phyloP scores from a whole-genome alignment of 2,113 vertebrate species.

The Spilogale gracilis region DNA sequence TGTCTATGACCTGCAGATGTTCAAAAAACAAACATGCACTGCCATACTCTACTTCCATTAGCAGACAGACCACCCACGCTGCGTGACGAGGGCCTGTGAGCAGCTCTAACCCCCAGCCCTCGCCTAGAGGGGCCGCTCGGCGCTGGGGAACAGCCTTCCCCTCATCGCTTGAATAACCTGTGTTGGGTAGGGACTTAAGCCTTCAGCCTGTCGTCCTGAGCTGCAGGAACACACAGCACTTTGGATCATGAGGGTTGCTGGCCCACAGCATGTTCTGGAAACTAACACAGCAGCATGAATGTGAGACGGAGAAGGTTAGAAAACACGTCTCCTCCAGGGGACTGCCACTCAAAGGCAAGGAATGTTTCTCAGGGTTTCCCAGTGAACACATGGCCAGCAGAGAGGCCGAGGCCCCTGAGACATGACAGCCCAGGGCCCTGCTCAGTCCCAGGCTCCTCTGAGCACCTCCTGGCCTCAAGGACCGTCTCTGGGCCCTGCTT shows the following conservation, averaged over 20 bases:
- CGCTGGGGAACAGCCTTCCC: not conserved
- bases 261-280: not conserved
- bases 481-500: not conserved
- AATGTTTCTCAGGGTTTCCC: not conserved
- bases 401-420: not conserved
- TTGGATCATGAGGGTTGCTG: not conserved
- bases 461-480: not conserved
- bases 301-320: rapidly evolving
- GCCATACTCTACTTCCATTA: not conserved
- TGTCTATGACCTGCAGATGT: slow-evolving; percentile 94
- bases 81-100: not conserved
- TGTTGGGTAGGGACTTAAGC: not conserved
- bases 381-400: rapidly evolving
- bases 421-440: not conserved
- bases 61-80: not conserved
- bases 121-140: not conserved
- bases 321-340: rapidly evolving
- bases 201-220: not conserved
- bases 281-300: not conserved
- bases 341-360: not conserved
- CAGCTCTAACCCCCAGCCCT: not conserved
- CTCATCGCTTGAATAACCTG: not conserved
- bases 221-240: not conserved
- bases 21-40: not conserved
- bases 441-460: not conserved